A percentile compares a stretch with the other conserved stretches of the same genome.
These are phyloP conservation scores for Martes martes DNA, from an alignment of 2,113 vertebrate species.

Conservation along the genomic window DNA sequence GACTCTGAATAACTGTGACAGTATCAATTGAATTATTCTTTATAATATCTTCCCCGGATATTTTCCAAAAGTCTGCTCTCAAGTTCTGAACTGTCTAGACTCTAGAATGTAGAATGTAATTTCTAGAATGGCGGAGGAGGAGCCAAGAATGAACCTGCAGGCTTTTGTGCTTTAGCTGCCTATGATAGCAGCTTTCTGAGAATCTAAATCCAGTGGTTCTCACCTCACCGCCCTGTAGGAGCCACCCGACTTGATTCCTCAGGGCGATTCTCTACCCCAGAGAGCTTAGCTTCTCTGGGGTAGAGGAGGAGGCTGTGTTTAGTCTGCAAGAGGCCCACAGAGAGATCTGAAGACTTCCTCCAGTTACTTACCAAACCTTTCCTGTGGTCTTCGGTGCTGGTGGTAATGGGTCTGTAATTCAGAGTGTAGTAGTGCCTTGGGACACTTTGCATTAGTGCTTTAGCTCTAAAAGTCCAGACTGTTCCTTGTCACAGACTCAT, in stretches of 20 bases:
- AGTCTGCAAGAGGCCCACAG: not conserved
- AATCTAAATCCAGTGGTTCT: not conserved
- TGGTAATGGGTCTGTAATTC: not conserved
- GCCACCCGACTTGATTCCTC: not conserved
- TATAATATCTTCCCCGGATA: not conserved
- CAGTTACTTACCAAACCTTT: not conserved
- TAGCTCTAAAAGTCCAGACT: not conserved
- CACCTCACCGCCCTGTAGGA: rapidly evolving
- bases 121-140: not conserved
- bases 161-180: not conserved
- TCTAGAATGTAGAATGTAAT: not conserved
- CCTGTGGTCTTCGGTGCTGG: not conserved
- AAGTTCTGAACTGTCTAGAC: not conserved
- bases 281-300: not conserved
- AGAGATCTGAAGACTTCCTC: no score
- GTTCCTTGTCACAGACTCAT: not conserved
- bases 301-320: not conserved
- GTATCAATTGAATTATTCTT: not conserved
- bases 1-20: not conserved
- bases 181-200: not conserved
- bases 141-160: not conserved
- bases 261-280: not conserved
- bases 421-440: no score
- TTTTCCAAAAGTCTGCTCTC: not conserved
- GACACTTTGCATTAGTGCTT: not conserved